phyloP scores from a whole-genome alignment of 2,888 invertebrate genomes.

The Stenichneumon culpator region DNA sequence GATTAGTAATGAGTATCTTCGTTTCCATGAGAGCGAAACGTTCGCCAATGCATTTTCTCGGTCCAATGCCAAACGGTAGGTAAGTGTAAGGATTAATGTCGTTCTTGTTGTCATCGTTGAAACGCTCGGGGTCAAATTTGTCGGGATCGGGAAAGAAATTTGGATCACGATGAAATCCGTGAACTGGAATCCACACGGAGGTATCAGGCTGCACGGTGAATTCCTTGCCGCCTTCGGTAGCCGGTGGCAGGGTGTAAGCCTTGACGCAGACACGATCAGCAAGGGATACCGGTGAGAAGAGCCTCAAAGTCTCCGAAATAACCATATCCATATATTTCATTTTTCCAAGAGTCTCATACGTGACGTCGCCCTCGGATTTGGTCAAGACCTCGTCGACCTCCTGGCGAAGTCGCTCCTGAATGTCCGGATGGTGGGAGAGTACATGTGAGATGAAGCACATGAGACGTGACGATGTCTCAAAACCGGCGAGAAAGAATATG shows the following conservation, averaged over 20 bases:
- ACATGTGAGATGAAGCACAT: no score
- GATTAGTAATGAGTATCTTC: not conserved
- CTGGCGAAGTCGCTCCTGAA: constrained; percentile 83
- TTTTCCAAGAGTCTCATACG: constrained; percentile 64
- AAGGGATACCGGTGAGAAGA: no score
- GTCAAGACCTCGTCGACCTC: constrained; percentile 74
- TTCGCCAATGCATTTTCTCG: not conserved
- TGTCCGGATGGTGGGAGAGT: constrained; percentile 80
- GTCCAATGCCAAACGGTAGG: not conserved
- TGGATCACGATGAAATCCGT: constrained; percentile 71
- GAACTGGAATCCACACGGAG: no score
- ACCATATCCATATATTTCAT: constrained; percentile 73
- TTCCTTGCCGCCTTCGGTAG: no score
- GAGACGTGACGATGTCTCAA: no score
- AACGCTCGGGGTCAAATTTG: constrained; percentile 62
- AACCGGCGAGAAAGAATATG: no score
- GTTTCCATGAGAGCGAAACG: constrained; percentile 4
- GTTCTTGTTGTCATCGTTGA: not conserved
- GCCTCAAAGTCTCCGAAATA: constrained; percentile 68
- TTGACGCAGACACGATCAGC: no score
- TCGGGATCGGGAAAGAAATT: constrained; percentile 66
- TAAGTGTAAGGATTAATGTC: not conserved
- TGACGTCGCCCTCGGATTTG: constrained; percentile 53
- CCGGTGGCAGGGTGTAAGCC: no score
- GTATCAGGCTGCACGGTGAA: no score